A percentile compares a stretch with the other conserved stretches of the same genome.
Evolutionary conservation across 2,113 vertebrate species (phyloP).

Genomic region (Pelecanus crispus): DNA sequence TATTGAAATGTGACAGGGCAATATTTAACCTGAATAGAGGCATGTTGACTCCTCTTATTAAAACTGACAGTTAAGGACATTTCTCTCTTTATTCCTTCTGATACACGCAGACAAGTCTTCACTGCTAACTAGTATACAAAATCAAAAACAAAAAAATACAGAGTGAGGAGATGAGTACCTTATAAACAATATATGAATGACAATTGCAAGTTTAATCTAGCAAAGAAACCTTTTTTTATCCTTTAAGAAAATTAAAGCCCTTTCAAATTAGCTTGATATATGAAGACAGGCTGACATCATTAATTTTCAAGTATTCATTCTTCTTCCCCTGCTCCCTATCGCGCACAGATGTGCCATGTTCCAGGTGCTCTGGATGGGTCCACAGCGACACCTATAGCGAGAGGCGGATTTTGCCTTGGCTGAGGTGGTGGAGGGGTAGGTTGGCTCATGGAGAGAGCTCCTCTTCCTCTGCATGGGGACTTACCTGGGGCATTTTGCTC

Average conservation of each 20-base stretch:
- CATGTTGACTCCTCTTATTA: slow-evolving; percentile 95
- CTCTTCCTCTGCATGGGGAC: background rate
- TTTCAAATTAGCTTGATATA: slow-evolving; percentile 84
- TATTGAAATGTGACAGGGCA: slow-evolving; percentile 95
- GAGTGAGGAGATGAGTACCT: slow-evolving; percentile 84
- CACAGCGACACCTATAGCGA: slow-evolving; percentile 69
- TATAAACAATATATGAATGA: slow-evolving; percentile 99
- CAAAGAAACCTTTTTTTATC: slow-evolving; percentile 89
- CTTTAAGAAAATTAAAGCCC: slow-evolving; percentile 86
- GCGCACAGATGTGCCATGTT: background rate
- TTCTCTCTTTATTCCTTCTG: slow-evolving; percentile 93
- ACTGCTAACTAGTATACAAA: slow-evolving; percentile 92
- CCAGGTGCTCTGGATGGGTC: slow-evolving; percentile 33
- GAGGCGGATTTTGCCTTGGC: background rate
- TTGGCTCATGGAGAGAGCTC: background rate
- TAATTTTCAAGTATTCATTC: slow-evolving; percentile 72
- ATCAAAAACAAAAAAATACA: slow-evolving; percentile 93
- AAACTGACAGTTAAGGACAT: slow-evolving; percentile 95
- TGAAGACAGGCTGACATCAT: slow-evolving; percentile 82
- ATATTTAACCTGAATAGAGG: slow-evolving; percentile 96
- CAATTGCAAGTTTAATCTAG: slow-evolving; percentile 98
- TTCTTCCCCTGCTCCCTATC: background rate
- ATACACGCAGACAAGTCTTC: slow-evolving; percentile 91
- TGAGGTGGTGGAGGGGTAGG: background rate
- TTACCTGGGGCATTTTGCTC: accelerated